A percentile compares a stretch with the other conserved stretches of the same genome.
phyloP scores from a whole-genome alignment of 2,888 invertebrate species.

The Serrognathus titanus region DNA sequence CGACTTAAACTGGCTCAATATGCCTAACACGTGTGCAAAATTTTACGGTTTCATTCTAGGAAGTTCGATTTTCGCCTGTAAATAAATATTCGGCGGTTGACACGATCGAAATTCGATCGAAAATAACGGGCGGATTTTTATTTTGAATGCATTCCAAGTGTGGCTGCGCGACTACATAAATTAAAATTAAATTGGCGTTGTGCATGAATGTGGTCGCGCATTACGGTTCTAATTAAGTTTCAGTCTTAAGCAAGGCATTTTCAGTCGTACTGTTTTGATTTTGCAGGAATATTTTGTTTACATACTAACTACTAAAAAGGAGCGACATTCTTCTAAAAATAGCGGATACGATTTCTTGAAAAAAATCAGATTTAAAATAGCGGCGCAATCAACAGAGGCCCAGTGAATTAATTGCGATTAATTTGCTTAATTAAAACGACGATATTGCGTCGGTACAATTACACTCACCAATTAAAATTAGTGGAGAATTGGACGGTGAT shows the following conservation, averaged over 20 bases:
- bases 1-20: not conserved
- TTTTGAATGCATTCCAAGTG: too few relatives aligned
- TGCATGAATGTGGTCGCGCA: too few relatives aligned
- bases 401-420: not conserved
- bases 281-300: not conserved
- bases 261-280: not conserved
- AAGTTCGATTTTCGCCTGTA: too few relatives aligned
- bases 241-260: too few relatives aligned
- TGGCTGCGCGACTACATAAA: too few relatives aligned
- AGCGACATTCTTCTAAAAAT: not conserved
- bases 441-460: constrained; percentile 3
- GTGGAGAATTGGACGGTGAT: constrained; percentile 1
- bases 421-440: not conserved
- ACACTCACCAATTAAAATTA: constrained; percentile 15
- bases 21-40: constrained; percentile 2
- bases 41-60: not conserved
- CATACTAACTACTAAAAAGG: not conserved
- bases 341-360: not conserved
- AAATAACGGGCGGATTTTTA: too few relatives aligned
- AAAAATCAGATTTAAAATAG: not conserved
- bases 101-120: too few relatives aligned
- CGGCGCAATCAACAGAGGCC: not conserved
- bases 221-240: too few relatives aligned
- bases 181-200: too few relatives aligned
- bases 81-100: too few relatives aligned